Base-by-base conservation (phyloP, 2,113 vertebrate species). In the Castor canadensis region DNA sequence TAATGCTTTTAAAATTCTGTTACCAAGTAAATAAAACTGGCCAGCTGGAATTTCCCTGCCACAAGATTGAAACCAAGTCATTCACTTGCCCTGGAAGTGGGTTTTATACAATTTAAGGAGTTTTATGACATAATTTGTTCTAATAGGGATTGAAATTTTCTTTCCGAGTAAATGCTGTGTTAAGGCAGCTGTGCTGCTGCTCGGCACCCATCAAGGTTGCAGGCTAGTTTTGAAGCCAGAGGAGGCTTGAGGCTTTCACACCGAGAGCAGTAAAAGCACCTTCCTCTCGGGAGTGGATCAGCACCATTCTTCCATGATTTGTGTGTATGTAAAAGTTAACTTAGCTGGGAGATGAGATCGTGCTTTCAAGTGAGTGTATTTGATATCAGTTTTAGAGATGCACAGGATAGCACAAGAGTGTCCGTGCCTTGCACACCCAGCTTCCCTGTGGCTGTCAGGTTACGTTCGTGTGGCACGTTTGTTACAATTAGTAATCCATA, bases 81-180 rank as follows among this genome's bases (percentile, higher is more conserved):
- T 84, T 75, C 40, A 54, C 45, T 75, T 75, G 26, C 24, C 43
- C 16, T 84, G 28, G 38, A 92, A 92, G 67, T 60, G 88, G 47
- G 38, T 91, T 93, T 95, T 91, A 84, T 54, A 87, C 72, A 38
- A 16, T 75, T 49, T 66, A 87, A 79, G 26, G 54, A 60, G 73
- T 49, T 87, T 90, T 69, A 69, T 58, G 81, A 89, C 43, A 71
- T 89, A 43, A 64, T 52, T 86, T 80, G 58, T 71, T 24, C 38
- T 66, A 16, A 45, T 90, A 93, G 52, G 52, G 45, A 87, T 56
- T 88, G 45, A 84, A 9, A 30, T 92, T 94, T 64, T 87, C 49
- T 93, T 93, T 94, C 30, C 85, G 84, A 79, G 83, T 88, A 67
- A 69, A 90, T 73, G n/a, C 40, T 84, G 19, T 58, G 40, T 83